phyloP scores from a whole-genome alignment of 2,113 vertebrate genomes.

The Gorsachius goisagi region DNA sequence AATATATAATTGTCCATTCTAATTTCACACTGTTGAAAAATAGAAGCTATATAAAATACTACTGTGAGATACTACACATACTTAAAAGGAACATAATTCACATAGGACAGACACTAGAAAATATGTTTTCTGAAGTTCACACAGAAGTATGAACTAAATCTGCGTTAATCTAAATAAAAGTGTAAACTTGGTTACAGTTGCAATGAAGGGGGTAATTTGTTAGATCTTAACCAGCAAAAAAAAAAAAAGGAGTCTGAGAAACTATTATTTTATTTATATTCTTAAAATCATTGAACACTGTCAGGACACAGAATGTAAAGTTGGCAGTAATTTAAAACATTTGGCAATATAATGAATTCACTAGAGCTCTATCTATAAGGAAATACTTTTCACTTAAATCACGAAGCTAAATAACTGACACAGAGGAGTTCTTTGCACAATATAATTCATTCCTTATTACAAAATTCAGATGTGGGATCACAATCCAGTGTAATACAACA shows the following conservation, averaged over 20 bases:
- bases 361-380: not conserved
- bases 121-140: not conserved
- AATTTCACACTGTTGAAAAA: not conserved
- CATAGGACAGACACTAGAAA: not conserved
- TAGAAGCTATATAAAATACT: not conserved
- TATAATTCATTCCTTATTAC: not conserved
- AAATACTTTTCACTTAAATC: not conserved
- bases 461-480: slow-evolving; percentile 12
- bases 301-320: not conserved
- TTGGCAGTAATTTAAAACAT: not conserved
- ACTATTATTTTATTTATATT: not conserved
- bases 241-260: not conserved
- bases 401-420: not conserved
- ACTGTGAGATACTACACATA: not conserved
- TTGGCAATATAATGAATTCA: not conserved
- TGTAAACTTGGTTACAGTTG: not conserved
- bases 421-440: not conserved
- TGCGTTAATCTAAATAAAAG: not conserved
- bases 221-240: not conserved
- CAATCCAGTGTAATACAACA: not conserved
- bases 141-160: not conserved
- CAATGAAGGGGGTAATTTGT: not conserved
- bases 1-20: not conserved
- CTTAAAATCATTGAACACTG: not conserved
- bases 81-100: not conserved